phyloP scores from a whole-genome alignment of 1,140 invertebrate species.

The Steinernema feltiae region DNA sequence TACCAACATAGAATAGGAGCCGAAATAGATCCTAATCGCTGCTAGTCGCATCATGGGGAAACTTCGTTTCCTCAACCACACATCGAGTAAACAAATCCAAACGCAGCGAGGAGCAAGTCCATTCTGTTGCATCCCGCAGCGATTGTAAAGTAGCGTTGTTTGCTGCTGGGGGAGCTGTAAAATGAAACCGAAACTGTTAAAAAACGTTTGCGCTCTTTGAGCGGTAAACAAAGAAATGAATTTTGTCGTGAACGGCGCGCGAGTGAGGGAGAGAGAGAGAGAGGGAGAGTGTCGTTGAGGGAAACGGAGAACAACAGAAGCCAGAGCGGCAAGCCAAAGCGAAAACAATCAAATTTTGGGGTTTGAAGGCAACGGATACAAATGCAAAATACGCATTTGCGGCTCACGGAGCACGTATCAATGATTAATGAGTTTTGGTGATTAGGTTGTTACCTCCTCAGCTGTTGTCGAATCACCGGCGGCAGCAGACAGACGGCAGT shows the following conservation, averaged over 20 bases:
- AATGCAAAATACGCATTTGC: neutral
- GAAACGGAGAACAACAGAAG: neutral
- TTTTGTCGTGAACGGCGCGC: too few species aligned
- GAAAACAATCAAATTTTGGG: constrained; percentile 10
- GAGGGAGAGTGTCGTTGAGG: neutral
- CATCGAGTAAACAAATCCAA: too few species aligned
- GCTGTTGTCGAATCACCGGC: neutral
- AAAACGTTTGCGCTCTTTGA: neutral
- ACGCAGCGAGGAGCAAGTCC: too few species aligned
- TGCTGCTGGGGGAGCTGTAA: too few species aligned
- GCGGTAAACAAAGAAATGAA: constrained; percentile 5
- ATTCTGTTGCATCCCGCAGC: too few species aligned
- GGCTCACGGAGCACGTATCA: neutral
- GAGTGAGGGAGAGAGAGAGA: too few species aligned
- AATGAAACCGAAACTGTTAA: neutral
- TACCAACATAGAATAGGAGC: neutral
- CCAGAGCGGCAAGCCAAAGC: neutral
- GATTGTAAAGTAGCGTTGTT: too few species aligned
- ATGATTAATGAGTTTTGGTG: constrained; percentile 6
- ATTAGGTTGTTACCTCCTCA: neutral
- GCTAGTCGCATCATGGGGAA: too few species aligned
- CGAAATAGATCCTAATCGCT: neutral
- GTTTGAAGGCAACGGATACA: neutral
- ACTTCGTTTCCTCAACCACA: neutral
- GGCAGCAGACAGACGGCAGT: too few species aligned